phyloP scores from a whole-genome alignment of 2,797 vertebrate genomes.

The Thamnophis elegans region DNA sequence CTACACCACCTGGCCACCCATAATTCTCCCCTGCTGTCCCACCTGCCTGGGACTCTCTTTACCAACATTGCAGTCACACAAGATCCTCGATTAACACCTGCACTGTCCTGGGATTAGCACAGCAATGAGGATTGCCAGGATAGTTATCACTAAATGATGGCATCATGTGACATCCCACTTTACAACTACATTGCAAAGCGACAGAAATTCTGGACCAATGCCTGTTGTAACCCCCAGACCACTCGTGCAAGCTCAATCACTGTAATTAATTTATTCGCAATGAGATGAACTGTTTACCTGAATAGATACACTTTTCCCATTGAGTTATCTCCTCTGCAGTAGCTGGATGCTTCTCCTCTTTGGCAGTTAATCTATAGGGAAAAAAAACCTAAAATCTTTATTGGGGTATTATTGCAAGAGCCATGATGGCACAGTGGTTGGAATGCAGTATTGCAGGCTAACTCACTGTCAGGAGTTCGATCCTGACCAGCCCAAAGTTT shows the following conservation, averaged over 20 bases:
- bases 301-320: conserved; percentile 84
- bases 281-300: conserved; percentile 73
- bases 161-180: background rate
- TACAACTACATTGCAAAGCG: background rate
- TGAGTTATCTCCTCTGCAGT: conserved; percentile 79
- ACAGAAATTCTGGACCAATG: background rate
- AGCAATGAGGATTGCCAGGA: background rate
- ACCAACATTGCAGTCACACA: background rate
- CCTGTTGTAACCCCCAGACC: background rate
- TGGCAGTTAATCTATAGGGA: conserved; percentile 83
- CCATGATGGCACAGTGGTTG: too few relatives aligned
- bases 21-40: background rate
- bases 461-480: too few relatives aligned
- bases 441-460: too few relatives aligned
- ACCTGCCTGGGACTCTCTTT: background rate
- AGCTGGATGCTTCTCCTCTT: conserved; percentile 71
- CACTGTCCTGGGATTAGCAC: background rate
- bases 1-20: background rate
- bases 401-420: too few relatives aligned
- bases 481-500: too few relatives aligned
- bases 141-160: background rate
- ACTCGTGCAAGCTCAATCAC: background rate
- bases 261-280: background rate
- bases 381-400: background rate
- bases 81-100: background rate